A percentile compares a stretch with the other conserved stretches of the same genome.
phyloP scores from a whole-genome alignment of 1,140 invertebrate species.

The Drosophila melanogaster region DNA sequence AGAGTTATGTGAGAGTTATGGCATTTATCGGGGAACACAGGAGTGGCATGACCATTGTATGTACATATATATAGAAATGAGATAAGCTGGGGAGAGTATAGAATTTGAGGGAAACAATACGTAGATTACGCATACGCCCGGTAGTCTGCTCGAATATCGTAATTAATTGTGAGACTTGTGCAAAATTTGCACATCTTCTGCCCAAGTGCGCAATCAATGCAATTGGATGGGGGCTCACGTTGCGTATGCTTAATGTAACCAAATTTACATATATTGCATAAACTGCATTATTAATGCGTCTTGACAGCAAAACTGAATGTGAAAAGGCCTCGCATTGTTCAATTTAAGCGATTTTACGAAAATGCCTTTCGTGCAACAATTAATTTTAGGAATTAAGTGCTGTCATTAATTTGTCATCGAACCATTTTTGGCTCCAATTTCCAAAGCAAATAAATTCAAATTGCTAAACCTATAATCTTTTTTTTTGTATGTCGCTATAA shows the following conservation, averaged over 20 bases:
- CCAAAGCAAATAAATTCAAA: conserved; percentile 3
- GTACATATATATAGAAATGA: too few relatives aligned
- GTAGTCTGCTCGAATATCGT: conserved; percentile 42
- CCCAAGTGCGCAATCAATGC: conserved; percentile 62
- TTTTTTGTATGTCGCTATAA: not conserved
- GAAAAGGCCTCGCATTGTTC: conserved; percentile 5
- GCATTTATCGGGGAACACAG: conserved; percentile 11
- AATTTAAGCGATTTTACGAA: conserved; percentile 10
- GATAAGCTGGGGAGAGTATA: not conserved
- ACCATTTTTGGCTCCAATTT: conserved; percentile 6
- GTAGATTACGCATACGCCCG: conserved; percentile 53
- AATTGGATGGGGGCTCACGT: not conserved
- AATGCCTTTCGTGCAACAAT: not conserved
- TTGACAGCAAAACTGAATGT: conserved; percentile 36
- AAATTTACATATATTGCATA: conserved; percentile 14
- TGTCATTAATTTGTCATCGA: conserved; percentile 34
- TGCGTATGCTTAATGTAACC: conserved; percentile 42
- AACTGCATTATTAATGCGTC: conserved; percentile 37
- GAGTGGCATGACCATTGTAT: not conserved
- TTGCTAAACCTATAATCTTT: not conserved
- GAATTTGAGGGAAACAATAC: not conserved
- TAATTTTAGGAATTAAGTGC: not conserved
- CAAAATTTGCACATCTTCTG: conserved; percentile 52
- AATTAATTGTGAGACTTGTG: conserved; percentile 64
- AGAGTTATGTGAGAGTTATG: conserved; percentile 18